Evolutionary conservation across 2,797 vertebrate species (phyloP).

Genomic region (Mycteria americana): DNA sequence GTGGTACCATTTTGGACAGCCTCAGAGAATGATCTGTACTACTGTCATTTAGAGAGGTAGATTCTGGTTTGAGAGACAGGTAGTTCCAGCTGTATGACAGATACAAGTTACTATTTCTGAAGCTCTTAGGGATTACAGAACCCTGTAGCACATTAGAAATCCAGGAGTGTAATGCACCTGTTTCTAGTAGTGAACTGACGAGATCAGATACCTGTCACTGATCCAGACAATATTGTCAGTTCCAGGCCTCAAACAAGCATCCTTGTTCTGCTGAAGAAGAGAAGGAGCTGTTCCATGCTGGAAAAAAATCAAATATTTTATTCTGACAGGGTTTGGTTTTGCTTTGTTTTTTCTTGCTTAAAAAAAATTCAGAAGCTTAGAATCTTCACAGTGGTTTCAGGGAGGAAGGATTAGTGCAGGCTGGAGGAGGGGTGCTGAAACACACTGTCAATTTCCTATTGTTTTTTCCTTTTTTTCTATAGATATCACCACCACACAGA

Average conservation of each 20-base stretch:
- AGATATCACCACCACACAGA: not conserved
- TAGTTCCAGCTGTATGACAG: not conserved
- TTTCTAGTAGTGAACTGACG: not conserved
- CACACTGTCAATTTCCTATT: not conserved
- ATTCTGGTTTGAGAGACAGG: not conserved
- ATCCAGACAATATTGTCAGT: not conserved
- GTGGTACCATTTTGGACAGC: not conserved
- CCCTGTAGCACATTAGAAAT: not conserved
- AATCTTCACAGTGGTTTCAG: not conserved
- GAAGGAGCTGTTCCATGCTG: not conserved
- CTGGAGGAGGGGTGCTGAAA: not conserved
- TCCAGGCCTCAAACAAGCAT: not conserved
- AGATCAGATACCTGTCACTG: not conserved
- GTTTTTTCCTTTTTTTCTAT: not conserved
- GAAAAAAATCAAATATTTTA: not conserved
- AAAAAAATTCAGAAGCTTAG: not conserved
- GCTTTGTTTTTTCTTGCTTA: not conserved
- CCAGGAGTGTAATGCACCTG: not conserved
- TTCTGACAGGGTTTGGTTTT: not conserved
- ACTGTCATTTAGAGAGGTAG: not conserved
- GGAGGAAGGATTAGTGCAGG: not conserved
- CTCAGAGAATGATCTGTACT: not conserved
- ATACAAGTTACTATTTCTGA: slow-evolving; percentile 10
- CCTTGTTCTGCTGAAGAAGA: not conserved
- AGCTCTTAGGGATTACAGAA: not conserved